These are phyloP conservation scores for Drosophila mulleri DNA, from an alignment of 2,888 invertebrate species.

Conservation along the genomic window DNA sequence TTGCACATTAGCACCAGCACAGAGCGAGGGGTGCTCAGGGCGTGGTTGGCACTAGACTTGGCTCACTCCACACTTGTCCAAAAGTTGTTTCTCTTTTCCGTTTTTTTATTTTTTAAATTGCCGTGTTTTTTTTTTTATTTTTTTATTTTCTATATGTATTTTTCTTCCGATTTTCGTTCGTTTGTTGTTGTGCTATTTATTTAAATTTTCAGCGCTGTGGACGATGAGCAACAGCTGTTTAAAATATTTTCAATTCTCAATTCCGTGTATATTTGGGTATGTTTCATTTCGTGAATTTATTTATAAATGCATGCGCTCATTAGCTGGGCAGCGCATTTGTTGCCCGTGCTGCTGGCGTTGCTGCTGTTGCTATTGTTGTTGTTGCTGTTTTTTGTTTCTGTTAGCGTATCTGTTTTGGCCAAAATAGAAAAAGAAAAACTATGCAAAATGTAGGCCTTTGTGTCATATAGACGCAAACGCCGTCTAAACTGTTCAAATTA, in stretches of 20 bases:
- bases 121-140: slow-evolving; percentile 11
- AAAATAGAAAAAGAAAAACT: slow-evolving; percentile 24
- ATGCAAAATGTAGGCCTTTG: slow-evolving; percentile 65
- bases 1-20: slow-evolving; percentile 76
- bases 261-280: slow-evolving; percentile 76
- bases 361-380: slow-evolving; percentile 12
- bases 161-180: slow-evolving; percentile 44
- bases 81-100: slow-evolving; percentile 62
- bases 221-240: slow-evolving; percentile 80
- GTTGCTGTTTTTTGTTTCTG: not conserved
- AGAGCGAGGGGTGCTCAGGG: slow-evolving; percentile 5
- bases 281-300: slow-evolving; percentile 75
- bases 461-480: slow-evolving; percentile 62
- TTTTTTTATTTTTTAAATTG: not conserved
- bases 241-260: slow-evolving; percentile 73
- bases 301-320: slow-evolving; percentile 78
- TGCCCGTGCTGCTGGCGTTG: slow-evolving; percentile 19
- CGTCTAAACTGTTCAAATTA: slow-evolving; percentile 30
- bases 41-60: slow-evolving; percentile 35
- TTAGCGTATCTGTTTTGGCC: slow-evolving; percentile 37
- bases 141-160: slow-evolving; percentile 19
- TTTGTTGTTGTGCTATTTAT: slow-evolving; percentile 56
- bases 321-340: slow-evolving; percentile 51
- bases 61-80: slow-evolving; percentile 66
- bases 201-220: slow-evolving; percentile 60